Conservation (phyloP, 2,113 vertebrate species). For the Sigmodon hispidus region DNA sequence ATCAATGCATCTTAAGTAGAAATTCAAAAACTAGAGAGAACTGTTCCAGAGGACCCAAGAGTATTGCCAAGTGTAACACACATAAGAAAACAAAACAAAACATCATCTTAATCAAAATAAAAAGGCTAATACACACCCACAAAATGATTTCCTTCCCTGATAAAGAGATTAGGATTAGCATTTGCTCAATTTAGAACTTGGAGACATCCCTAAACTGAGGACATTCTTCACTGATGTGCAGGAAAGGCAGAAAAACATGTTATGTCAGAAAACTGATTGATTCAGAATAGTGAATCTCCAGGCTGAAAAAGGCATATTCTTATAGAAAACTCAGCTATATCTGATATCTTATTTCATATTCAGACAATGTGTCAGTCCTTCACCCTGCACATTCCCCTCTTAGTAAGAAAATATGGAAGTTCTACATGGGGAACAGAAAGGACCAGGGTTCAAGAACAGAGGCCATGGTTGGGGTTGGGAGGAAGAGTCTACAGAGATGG, state of each 20-base stretch:
- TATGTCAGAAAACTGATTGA: neutral
- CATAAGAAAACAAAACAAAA: neutral
- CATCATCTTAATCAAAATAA: neutral
- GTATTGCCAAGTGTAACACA: neutral
- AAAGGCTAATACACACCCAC: neutral
- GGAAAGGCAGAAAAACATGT: neutral
- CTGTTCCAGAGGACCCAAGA: neutral
- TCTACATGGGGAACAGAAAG: neutral
- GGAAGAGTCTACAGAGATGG: too few relatives aligned
- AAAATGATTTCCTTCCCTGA: neutral
- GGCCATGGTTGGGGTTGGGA: too few relatives aligned
- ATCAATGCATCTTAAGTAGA: neutral
- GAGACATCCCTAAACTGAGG: neutral
- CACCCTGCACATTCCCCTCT: too few relatives aligned
- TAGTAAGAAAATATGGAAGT: neutral
- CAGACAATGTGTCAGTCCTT: too few relatives aligned
- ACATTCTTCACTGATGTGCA: neutral
- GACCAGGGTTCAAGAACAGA: too few relatives aligned
- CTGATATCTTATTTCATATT: too few relatives aligned
- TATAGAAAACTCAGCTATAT: neutral
- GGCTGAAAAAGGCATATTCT: neutral
- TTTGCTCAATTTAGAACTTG: neutral
- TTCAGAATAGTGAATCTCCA: neutral
- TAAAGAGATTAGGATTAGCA: neutral
- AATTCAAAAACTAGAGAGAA: neutral